These are phyloP conservation scores for Drosophila multiciliata DNA, from an alignment of 2,888 invertebrate genomes.

Conservation along the genomic window DNA sequence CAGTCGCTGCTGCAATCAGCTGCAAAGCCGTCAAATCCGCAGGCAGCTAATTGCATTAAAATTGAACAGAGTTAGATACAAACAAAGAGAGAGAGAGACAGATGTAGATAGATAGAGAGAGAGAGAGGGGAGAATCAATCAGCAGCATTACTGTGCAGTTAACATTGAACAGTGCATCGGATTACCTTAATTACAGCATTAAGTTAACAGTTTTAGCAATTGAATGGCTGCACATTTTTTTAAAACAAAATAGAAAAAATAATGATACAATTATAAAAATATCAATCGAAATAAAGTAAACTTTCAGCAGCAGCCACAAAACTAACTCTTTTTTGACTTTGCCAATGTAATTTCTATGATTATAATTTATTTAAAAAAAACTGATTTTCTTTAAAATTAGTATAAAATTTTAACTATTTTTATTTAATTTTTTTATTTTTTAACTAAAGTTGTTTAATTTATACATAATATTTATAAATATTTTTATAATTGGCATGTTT, in stretches of 20 bases:
- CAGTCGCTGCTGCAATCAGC: conserved; percentile 29
- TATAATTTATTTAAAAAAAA: not conserved
- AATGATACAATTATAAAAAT: not conserved
- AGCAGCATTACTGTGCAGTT: not conserved
- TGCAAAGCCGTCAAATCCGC: conserved; percentile 23
- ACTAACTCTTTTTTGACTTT: not conserved
- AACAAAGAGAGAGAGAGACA: not conserved
- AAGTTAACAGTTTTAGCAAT: not conserved
- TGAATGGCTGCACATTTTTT: not conserved
- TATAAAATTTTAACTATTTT: not conserved
- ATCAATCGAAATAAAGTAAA: not conserved
- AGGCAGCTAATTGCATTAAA: conserved; percentile 33
- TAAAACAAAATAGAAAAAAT: too few relatives aligned
- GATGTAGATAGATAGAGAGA: not conserved
- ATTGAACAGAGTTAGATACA: not conserved
- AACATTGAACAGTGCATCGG: not conserved
- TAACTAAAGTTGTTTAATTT: not conserved
- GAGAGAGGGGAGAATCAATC: not conserved
- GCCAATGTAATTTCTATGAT: not conserved
- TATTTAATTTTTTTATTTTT: not conserved
- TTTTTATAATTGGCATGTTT: not conserved
- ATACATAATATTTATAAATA: not conserved
- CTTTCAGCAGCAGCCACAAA: too few relatives aligned
- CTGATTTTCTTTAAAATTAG: not conserved
- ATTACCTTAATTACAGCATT: not conserved